These are phyloP conservation scores for Palloptera scutellata DNA, from an alignment of 2,888 invertebrate genomes.

Conservation along the genomic window DNA sequence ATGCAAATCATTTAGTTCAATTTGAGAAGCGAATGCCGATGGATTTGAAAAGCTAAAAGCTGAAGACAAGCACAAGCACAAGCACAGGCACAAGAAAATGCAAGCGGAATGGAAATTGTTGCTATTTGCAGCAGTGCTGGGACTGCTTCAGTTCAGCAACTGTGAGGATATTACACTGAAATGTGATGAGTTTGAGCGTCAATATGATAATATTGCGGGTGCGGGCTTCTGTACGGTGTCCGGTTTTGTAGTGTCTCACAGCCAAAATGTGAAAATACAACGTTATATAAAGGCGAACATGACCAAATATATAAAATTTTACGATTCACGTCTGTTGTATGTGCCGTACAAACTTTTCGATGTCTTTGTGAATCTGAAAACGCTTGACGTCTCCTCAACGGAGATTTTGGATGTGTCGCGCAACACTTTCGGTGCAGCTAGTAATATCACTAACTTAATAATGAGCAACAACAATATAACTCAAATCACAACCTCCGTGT, in stretches of 20 bases:
- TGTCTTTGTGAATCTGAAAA: slow-evolving; percentile 54
- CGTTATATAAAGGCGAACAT: slow-evolving; percentile 51
- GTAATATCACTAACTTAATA: slow-evolving; percentile 54
- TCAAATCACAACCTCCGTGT: slow-evolving; percentile 58
- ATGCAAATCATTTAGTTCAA: neutral
- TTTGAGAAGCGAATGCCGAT: neutral
- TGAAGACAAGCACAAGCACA: no score
- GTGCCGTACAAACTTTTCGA: slow-evolving; percentile 62
- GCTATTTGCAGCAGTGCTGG: neutral
- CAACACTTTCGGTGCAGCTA: slow-evolving; percentile 60
- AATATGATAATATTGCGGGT: slow-evolving; percentile 53
- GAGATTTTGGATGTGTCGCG: slow-evolving; percentile 59
- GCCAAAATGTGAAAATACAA: slow-evolving; percentile 58
- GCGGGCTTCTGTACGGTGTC: slow-evolving; percentile 60
- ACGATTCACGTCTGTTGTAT: slow-evolving; percentile 59
- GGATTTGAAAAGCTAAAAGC: neutral
- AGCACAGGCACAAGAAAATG: neutral
- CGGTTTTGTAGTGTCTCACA: slow-evolving; percentile 60
- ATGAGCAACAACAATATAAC: slow-evolving; percentile 59
- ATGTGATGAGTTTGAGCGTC: slow-evolving; percentile 61
- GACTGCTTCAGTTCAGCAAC: slow-evolving; percentile 13
- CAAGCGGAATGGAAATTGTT: neutral
- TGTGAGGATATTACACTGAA: slow-evolving; percentile 58
- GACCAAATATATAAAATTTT: slow-evolving; percentile 63
- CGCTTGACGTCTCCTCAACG: slow-evolving; percentile 59